Evolutionary conservation across 2,888 invertebrate genomes (phyloP), one percentile per base, ranked within the genome.

Genomic region (Sepioteuthis lessoniana): DNA sequence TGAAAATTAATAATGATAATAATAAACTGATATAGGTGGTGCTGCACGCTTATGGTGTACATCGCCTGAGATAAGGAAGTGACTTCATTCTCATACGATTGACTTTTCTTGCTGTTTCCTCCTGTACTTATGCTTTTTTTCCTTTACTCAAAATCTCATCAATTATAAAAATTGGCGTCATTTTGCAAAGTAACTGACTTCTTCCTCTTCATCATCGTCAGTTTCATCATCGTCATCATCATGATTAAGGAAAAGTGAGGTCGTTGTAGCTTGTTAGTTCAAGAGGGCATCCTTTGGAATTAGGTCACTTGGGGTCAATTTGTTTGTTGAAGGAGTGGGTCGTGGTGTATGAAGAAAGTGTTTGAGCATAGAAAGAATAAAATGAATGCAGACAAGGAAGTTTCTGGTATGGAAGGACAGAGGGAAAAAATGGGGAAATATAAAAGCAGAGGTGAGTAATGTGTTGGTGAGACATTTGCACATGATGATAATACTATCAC

Each of bases 61-160:
- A 60, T 25, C 5, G 10, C 28, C 60, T 60, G 60, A 60, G 60
- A 60, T 35, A 76, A 76, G 76, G 76, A 76, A 76, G n/a, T n/a
- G 76, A 76, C n/a, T 76, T 76, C 1, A 35, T n/a, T 76, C 76
- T 76, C 76, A 76, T 76, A 35, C 76, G n/a, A 76, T n/a, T n/a
- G 76, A 76, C n/a, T 16, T 76, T 76, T 76, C n/a, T 35, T 76
- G n/a, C 16, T 35, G n/a, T 13, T 76, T 76, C n/a, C 76, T 35
- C n/a, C 35, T 21, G 16, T 13, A 35, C n/a, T n/a, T 76, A 16
- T 76, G 35, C 76, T 16, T 76, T 16, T 35, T 76, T 76, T 76
- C 76, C 76, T 76, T 76, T 35, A 76, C 76, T 76, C 76, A 76
- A 76, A 76, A 76, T n/a, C 76, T 35, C 76, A 76, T 76, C 76